Percentiles rank a stretch among this genome's conserved stretches.
Conservation (phyloP, 1,140 invertebrate species). For the Andrena cerasifolii region DNA sequence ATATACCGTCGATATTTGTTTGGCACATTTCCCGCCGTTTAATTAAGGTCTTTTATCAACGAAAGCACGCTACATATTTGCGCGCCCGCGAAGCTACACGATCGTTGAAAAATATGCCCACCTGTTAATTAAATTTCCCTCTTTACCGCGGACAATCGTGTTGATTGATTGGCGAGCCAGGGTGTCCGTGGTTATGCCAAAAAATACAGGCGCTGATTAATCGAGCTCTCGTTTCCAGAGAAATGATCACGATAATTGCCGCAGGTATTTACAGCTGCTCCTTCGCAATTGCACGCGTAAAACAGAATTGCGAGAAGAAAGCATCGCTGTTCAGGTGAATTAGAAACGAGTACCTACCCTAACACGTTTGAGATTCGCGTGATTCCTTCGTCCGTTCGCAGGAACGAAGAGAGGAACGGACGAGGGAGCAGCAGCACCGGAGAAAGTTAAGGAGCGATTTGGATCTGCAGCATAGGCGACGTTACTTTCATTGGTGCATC, state of each 20-base stretch:
- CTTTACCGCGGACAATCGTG: not conserved
- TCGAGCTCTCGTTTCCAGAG: not conserved
- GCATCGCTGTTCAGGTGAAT: too few species aligned
- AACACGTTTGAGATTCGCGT: too few species aligned
- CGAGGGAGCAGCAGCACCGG: conserved; percentile 24
- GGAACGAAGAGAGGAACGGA: not conserved
- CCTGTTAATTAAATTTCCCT: not conserved
- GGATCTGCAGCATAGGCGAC: conserved; percentile 8
- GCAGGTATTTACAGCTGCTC: not conserved
- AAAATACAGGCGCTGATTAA: not conserved
- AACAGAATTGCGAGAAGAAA: not conserved
- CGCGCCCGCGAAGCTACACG: not conserved
- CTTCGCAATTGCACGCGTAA: too few species aligned
- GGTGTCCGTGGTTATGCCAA: not conserved
- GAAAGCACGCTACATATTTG: not conserved
- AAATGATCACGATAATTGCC: too few species aligned
- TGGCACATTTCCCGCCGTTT: not conserved
- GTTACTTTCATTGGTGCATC: conserved; percentile 27
- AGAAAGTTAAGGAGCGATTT: conserved; percentile 53
- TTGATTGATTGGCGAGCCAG: not conserved
- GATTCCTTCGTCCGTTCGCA: not conserved
- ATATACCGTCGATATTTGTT: not conserved
- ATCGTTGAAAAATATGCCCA: not conserved
- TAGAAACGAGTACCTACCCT: too few species aligned
- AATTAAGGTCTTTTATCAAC: not conserved